A percentile compares a stretch with the other conserved stretches of the same genome.
These are phyloP conservation scores for Etheostoma spectabile DNA, from an alignment of 2,113 vertebrate species.

Conservation along the genomic window DNA sequence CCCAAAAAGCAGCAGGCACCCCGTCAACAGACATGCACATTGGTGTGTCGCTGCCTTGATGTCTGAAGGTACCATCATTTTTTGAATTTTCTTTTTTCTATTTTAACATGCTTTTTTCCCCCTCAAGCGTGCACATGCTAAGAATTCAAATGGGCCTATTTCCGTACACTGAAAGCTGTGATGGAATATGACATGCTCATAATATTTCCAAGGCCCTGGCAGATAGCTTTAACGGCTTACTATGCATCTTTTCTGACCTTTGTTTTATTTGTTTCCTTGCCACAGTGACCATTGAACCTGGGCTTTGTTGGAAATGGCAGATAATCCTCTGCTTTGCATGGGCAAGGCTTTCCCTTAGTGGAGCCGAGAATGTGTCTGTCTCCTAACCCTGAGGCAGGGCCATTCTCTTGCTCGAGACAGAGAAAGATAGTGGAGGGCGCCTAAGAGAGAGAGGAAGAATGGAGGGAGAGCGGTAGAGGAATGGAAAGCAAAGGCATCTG, in stretches of 20 bases:
- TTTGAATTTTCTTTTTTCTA: neutral
- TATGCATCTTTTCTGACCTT: conserved; percentile 73
- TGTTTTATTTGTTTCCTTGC: conserved; percentile 80
- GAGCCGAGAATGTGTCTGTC: conserved; percentile 66
- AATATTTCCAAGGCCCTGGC: conserved; percentile 52
- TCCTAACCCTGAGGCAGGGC: conserved; percentile 73
- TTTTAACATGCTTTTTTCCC: conserved; percentile 5
- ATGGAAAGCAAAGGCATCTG: conserved; percentile 75
- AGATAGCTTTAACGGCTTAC: conserved; percentile 58
- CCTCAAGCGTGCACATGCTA: neutral
- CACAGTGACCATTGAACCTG: conserved; percentile 72
- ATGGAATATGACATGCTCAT: conserved; percentile 63
- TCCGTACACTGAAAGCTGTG: conserved; percentile 21
- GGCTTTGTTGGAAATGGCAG: conserved; percentile 68
- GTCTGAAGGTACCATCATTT: conserved; percentile 28
- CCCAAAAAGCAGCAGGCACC: conserved; percentile 55
- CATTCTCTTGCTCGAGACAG: conserved; percentile 54
- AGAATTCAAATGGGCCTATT: conserved; percentile 43
- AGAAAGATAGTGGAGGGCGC: conserved; percentile 15
- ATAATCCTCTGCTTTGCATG: conserved; percentile 82
- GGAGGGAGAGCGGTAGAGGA: conserved; percentile 51
- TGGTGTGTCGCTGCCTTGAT: conserved; percentile 37
- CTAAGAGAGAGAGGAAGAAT: neutral
- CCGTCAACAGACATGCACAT: conserved; percentile 35
- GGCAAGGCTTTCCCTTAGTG: conserved; percentile 38